Conservation (phyloP, 2,888 invertebrate genomes). For the Conchocele bisecta region DNA sequence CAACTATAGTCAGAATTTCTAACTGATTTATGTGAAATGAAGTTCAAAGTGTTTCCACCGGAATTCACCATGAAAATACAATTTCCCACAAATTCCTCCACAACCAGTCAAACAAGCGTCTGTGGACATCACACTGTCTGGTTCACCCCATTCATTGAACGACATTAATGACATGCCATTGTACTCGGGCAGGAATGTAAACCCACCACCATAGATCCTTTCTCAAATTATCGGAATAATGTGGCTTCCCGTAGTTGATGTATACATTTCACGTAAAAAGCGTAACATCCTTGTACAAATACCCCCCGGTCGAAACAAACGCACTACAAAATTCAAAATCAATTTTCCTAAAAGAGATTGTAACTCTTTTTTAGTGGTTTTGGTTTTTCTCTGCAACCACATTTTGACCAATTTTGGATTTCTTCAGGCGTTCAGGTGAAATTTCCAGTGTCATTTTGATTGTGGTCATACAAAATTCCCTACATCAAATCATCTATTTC, state of each 20-base stretch:
- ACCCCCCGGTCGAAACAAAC: background rate
- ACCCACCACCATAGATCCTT: background rate
- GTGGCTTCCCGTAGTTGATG: background rate
- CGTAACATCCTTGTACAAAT: background rate
- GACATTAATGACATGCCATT: background rate
- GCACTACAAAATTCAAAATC: background rate
- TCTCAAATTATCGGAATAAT: background rate
- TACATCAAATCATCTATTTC: conserved; percentile 5
- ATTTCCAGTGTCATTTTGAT: background rate
- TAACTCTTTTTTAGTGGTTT: background rate
- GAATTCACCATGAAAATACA: conserved; percentile 1
- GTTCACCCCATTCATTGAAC: background rate
- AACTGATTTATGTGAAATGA: background rate
- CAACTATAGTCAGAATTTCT: background rate
- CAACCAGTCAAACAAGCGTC: background rate
- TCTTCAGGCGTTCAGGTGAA: background rate
- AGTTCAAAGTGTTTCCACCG: background rate
- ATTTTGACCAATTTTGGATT: background rate
- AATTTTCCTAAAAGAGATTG: conserved; percentile 1
- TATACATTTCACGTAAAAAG: background rate
- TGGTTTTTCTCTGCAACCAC: background rate
- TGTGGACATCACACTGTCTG: background rate
- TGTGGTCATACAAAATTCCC: background rate
- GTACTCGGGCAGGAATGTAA: background rate
- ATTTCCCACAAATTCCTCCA: background rate